Conservation (phyloP, 1,140 invertebrate genomes). For the Tetramorium alpestre region DNA sequence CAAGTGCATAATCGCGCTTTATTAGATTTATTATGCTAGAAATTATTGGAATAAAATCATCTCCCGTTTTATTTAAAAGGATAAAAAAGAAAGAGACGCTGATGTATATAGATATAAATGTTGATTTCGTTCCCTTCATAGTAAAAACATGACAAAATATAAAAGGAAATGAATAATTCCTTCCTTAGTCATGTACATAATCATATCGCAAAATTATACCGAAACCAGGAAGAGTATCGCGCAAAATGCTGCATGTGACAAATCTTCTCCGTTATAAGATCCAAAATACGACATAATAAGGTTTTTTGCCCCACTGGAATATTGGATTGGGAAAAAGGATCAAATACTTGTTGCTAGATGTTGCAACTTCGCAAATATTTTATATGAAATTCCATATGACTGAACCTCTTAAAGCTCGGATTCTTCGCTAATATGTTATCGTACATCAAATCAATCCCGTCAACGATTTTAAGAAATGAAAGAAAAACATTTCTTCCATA, state of each 20-base stretch:
- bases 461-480: slow-evolving; percentile 1
- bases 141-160: neutral
- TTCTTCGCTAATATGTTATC: neutral
- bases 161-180: neutral
- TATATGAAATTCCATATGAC: neutral
- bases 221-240: neutral
- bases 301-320: neutral
- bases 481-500: neutral
- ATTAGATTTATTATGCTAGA: slow-evolving; percentile 2
- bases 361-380: slow-evolving; percentile 20
- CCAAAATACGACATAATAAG: slow-evolving; percentile 11
- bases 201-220: neutral
- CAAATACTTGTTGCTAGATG: neutral
- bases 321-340: neutral
- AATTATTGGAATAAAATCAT: neutral
- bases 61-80: neutral
- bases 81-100: neutral
- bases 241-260: neutral
- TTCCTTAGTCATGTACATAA: neutral
- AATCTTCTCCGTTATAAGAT: neutral
- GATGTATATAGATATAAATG: neutral
- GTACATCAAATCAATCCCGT: slow-evolving; percentile 2
- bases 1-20: neutral
- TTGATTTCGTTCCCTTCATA: neutral
- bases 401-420: neutral